Percentiles rank a stretch among this genome's conserved stretches.
Evolutionary conservation across 2,888 invertebrate genomes (phyloP).

Genomic region (Drosophila quasianomalipes): DNA sequence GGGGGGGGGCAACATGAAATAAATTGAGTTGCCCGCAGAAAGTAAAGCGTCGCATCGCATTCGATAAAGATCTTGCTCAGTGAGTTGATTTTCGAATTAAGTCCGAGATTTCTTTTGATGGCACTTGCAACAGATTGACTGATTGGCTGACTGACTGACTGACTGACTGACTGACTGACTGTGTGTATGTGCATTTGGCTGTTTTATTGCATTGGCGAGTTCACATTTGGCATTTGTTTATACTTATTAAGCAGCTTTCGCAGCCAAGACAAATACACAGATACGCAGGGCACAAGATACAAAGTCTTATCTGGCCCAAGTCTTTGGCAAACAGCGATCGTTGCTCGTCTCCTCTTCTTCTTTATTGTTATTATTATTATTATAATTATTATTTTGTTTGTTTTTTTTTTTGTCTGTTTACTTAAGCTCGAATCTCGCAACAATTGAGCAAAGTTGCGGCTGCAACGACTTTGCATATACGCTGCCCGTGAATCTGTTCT

Average conservation of each 20-base stretch:
- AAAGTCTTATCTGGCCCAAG: constrained; percentile 1
- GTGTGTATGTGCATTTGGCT: constrained; percentile 7
- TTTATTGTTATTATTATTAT: background rate
- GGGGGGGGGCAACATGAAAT: background rate
- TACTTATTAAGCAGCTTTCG: constrained; percentile 34
- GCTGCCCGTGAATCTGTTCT: background rate
- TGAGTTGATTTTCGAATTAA: constrained; percentile 57
- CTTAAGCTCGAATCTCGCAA: constrained; percentile 42
- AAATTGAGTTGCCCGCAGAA: constrained; percentile 30
- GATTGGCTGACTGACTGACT: background rate
- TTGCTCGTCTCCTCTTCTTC: background rate
- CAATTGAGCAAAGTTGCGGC: constrained; percentile 19
- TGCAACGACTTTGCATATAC: constrained; percentile 10
- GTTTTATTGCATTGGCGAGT: constrained; percentile 11
- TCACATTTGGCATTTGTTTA: constrained; percentile 36
- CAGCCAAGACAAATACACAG: constrained; percentile 29
- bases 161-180: constrained; percentile 1
- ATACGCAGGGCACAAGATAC: constrained; percentile 1
- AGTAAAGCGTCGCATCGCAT: constrained; percentile 23
- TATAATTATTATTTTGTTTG: background rate
- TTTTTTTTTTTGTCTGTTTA: constrained; percentile 28
- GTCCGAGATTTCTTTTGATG: constrained; percentile 36
- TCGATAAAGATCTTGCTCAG: constrained; percentile 45
- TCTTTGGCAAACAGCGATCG: constrained; percentile 40
- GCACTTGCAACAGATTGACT: constrained; percentile 15